Percentiles rank a stretch among this genome's conserved stretches.
These are phyloP conservation scores for Liolophura sinensis DNA, from an alignment of 1,140 invertebrate species.

Conservation along the genomic window DNA sequence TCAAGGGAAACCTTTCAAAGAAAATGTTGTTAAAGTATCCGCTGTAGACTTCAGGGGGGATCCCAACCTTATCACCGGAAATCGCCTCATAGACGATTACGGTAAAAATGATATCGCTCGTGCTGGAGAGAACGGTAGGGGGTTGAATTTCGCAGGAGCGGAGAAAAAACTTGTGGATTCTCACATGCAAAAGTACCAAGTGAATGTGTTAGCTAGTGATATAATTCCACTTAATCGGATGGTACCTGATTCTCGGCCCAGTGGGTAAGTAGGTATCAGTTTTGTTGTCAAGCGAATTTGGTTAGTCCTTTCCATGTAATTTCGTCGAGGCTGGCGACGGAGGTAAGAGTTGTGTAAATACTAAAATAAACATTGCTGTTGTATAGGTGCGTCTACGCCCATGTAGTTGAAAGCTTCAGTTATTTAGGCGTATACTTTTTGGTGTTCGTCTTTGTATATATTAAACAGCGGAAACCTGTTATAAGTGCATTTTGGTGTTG, in stretches of 20 bases:
- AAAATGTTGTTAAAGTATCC: slow-evolving; percentile 6
- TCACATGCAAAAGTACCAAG: slow-evolving; percentile 19
- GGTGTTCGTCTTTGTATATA: no score
- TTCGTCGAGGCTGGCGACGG: no score
- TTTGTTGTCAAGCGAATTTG: no score
- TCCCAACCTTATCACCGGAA: slow-evolving; percentile 16
- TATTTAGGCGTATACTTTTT: no score
- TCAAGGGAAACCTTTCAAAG: no score
- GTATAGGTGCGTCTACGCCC: no score
- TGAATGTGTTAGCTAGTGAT: slow-evolving; percentile 38
- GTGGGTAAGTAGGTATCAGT: slow-evolving; percentile 21
- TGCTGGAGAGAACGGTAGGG: slow-evolving; percentile 32
- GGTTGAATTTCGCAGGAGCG: slow-evolving; percentile 25
- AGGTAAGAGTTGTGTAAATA: no score
- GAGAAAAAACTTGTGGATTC: slow-evolving; percentile 20
- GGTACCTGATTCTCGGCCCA: slow-evolving; percentile 35
- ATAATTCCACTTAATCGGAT: slow-evolving; percentile 38
- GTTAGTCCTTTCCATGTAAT: no score
- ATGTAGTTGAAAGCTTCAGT: no score
- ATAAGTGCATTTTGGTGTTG: no score
- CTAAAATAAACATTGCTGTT: no score
- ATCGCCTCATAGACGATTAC: slow-evolving; percentile 33
- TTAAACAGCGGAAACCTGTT: no score
- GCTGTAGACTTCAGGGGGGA: slow-evolving; percentile 27
- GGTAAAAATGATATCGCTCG: slow-evolving; percentile 26